These are phyloP conservation scores for Ceratina calcarata DNA, from an alignment of 1,140 invertebrate genomes.

Conservation along the genomic window DNA sequence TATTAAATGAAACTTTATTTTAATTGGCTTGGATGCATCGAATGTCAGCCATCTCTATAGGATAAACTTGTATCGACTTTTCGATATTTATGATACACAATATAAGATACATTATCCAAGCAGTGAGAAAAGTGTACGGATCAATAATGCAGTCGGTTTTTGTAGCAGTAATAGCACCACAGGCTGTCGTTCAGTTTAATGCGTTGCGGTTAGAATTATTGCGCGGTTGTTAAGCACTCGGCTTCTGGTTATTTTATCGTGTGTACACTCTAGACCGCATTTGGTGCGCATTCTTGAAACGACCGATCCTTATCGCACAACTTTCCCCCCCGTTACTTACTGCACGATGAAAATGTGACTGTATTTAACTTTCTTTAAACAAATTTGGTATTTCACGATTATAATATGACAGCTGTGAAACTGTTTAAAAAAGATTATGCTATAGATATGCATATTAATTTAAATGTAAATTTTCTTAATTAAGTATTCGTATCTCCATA, in stretches of 20 bases:
- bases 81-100: not conserved
- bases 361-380: too few relatives aligned
- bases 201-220: not conserved
- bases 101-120: not conserved
- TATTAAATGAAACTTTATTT: too few relatives aligned
- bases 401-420: too few relatives aligned
- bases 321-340: not conserved
- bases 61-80: not conserved
- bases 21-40: too few relatives aligned
- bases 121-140: not conserved
- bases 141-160: slow-evolving; percentile 11
- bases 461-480: too few relatives aligned
- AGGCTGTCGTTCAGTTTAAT: not conserved
- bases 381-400: too few relatives aligned
- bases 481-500: too few relatives aligned
- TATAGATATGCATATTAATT: too few relatives aligned
- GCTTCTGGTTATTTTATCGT: not conserved
- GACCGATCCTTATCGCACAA: not conserved
- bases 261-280: not conserved
- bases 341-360: not conserved
- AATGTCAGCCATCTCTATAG: too few relatives aligned
- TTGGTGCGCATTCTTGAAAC: not conserved
- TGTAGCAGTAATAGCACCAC: not conserved
- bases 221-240: not conserved
- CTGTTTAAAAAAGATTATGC: too few relatives aligned